These are phyloP conservation scores for Telmatochromis bifrenatus DNA, from an alignment of 2,113 vertebrate species.

Conservation along the genomic window DNA sequence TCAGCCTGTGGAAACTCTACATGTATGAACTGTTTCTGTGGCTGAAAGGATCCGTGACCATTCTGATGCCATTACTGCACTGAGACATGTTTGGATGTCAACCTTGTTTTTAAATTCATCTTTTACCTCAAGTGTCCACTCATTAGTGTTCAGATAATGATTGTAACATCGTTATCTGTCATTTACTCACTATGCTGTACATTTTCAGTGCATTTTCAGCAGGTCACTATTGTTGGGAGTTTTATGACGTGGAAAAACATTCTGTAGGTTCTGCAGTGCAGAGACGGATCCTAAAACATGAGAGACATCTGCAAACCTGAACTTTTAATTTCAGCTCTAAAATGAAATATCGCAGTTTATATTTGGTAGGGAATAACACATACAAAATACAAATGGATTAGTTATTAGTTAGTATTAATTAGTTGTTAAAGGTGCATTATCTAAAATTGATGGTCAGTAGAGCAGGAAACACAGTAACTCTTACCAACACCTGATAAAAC, in stretches of 20 bases:
- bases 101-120: not conserved
- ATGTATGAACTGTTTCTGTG: constrained; percentile 80
- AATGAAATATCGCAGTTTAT: not conserved
- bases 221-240: not conserved
- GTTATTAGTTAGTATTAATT: not conserved
- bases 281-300: not conserved
- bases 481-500: not conserved
- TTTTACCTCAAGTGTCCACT: not conserved
- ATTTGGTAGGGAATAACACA: not conserved
- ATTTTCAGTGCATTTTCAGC: not conserved
- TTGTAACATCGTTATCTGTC: not conserved
- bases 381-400: not conserved
- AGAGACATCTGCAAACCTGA: not conserved
- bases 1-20: constrained; percentile 79
- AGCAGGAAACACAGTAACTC: not conserved
- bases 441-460: not conserved
- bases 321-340: not conserved
- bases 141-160: not conserved
- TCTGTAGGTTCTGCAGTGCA: not conserved
- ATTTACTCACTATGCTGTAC: not conserved
- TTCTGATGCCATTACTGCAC: constrained; percentile 64
- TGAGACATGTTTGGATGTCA: not conserved
- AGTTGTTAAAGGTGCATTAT: not conserved
- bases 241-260: not conserved
- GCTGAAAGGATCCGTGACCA: constrained; percentile 62